A percentile compares a stretch with the other conserved stretches of the same genome.
These are phyloP conservation scores for Fukomys damarensis DNA, from an alignment of 2,113 vertebrate species.

Conservation along the genomic window DNA sequence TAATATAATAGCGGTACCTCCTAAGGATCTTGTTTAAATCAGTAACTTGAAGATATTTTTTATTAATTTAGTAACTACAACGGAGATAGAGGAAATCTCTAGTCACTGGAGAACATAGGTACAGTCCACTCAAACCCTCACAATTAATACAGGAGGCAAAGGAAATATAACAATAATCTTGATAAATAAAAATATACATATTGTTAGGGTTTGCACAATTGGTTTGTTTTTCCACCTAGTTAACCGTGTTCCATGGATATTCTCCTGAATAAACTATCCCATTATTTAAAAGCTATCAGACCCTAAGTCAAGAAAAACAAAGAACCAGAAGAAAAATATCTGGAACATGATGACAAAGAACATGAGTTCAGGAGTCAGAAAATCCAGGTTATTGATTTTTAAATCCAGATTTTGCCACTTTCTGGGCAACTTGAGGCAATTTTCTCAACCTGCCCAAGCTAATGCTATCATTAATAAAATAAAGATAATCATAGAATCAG, in stretches of 20 bases:
- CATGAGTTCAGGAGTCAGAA: neutral
- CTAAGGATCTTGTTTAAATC: neutral
- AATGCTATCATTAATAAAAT: slow-evolving; percentile 1
- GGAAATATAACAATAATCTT: neutral
- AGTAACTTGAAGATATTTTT: neutral
- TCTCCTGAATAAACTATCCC: neutral
- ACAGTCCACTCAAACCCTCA: neutral
- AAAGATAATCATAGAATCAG: neutral
- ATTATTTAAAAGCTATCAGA: slow-evolving; percentile 9
- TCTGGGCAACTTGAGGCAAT: neutral
- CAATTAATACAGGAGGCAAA: neutral
- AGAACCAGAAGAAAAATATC: neutral
- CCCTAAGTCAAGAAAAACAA: neutral
- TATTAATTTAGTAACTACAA: neutral
- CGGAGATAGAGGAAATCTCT: neutral
- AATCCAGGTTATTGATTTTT: slow-evolving; percentile 39
- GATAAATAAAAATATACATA: neutral
- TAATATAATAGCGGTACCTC: neutral
- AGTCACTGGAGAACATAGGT: neutral
- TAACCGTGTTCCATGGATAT: neutral
- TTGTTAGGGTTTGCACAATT: neutral
- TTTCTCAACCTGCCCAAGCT: neutral
- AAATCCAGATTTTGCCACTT: neutral
- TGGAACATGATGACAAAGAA: neutral
- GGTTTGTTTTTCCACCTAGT: neutral